Evolutionary conservation across 2,113 vertebrate genomes (phyloP).

Genomic region (Thermophis baileyi): DNA sequence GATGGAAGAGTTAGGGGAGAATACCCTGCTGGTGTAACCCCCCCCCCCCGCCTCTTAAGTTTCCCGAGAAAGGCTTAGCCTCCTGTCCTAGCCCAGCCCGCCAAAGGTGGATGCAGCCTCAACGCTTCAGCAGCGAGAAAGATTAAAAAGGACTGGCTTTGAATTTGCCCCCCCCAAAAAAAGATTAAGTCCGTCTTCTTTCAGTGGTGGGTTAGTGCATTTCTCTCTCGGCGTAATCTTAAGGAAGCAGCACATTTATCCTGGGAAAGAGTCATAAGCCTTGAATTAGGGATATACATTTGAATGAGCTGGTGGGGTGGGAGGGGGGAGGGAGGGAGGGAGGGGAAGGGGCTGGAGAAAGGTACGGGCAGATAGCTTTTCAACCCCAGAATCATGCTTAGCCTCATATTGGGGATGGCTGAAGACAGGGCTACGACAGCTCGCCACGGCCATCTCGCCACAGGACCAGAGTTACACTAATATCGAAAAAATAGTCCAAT

Average conservation of each 20-base stretch:
- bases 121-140: conserved; percentile 31
- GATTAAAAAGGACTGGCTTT: conserved; percentile 34
- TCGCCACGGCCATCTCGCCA: not conserved
- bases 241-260: conserved; percentile 44
- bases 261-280: not conserved
- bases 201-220: conserved; percentile 34
- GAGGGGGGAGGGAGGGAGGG: no score
- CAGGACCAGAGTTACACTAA: not conserved
- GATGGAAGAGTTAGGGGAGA: not conserved
- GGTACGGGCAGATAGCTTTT: not conserved
- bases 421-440: not conserved
- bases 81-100: not conserved
- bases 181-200: conserved; percentile 56
- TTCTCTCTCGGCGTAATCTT: conserved; percentile 21
- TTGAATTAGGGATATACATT: conserved; percentile 31
- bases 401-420: not conserved
- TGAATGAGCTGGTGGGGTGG: not conserved
- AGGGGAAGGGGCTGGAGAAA: not conserved
- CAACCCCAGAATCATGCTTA: not conserved
- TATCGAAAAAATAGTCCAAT: not conserved
- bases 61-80: not conserved
- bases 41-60: not conserved
- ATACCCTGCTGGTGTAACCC: not conserved
- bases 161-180: conserved; percentile 13
- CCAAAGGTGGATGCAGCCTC: not conserved